Percentiles rank a stretch among this genome's conserved stretches.
Conservation (phyloP, 2,888 invertebrate genomes). For the Belgica antarctica region DNA sequence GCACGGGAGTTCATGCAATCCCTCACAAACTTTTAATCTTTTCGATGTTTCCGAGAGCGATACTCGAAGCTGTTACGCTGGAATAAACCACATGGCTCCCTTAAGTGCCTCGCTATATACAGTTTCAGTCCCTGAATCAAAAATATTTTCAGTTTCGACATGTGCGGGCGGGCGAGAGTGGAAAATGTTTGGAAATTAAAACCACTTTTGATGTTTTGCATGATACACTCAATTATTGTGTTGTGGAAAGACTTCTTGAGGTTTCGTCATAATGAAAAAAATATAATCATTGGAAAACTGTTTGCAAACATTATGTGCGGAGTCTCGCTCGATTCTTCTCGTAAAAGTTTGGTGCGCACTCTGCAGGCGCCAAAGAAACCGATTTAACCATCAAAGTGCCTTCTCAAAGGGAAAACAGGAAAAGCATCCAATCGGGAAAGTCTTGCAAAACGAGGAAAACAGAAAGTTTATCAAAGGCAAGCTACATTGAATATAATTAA, state of each 20-base stretch:
- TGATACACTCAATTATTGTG: not conserved
- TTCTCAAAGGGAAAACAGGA: not conserved
- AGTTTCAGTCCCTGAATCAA: not conserved
- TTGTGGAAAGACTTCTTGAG: not conserved
- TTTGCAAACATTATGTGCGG: no score
- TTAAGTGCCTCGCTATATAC: not conserved
- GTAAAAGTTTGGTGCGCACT: not conserved
- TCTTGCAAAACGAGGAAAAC: not conserved
- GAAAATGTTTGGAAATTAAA: conserved; percentile 9
- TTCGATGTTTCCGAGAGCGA: not conserved
- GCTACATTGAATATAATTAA: not conserved
- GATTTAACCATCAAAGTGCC: not conserved
- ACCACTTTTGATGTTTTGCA: conserved; percentile 15
- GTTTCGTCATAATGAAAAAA: no score
- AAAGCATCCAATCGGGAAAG: not conserved
- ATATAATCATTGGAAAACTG: no score
- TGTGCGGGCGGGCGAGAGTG: conserved; percentile 8
- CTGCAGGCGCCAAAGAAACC: not conserved
- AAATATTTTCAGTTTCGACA: conserved; percentile 1
- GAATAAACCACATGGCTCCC: conserved; percentile 18
- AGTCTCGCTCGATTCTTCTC: not conserved
- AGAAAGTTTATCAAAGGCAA: conserved; percentile 5
- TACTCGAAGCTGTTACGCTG: not conserved
- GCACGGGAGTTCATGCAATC: conserved; percentile 6
- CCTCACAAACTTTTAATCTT: conserved; percentile 8